Conservation (phyloP, 1,140 invertebrate genomes). For the Achatina immaculata region DNA sequence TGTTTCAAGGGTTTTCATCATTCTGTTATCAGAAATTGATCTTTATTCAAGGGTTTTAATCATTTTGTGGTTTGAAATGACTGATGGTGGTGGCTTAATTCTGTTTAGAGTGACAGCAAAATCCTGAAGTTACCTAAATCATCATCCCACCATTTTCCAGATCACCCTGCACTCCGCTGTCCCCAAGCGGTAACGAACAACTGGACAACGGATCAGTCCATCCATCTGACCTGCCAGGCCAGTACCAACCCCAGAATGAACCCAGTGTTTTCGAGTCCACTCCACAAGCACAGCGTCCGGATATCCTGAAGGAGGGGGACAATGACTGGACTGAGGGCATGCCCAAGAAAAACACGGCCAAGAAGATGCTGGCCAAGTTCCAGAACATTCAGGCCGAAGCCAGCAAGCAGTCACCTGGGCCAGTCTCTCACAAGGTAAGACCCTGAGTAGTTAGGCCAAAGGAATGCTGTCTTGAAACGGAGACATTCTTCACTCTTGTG, state of each 20-base stretch:
- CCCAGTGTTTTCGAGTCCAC: conserved; percentile 57
- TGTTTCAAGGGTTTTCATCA: too few species aligned
- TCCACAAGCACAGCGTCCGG: conserved; percentile 48
- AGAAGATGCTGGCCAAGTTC: conserved; percentile 61
- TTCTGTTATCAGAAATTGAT: too few species aligned
- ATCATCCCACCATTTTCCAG: too few species aligned
- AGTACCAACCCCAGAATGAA: conserved; percentile 58
- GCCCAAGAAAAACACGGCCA: conserved; percentile 59
- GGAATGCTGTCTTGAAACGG: too few species aligned
- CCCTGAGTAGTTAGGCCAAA: too few species aligned
- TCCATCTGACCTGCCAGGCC: conserved; percentile 59
- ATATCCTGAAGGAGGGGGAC: conserved; percentile 57
- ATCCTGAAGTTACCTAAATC: too few species aligned
- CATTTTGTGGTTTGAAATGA: too few species aligned
- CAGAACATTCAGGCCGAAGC: conserved; percentile 60
- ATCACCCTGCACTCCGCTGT: conserved; percentile 40
- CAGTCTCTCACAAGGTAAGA: conserved; percentile 58
- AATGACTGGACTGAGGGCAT: conserved; percentile 57
- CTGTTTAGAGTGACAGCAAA: too few species aligned
- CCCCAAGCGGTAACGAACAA: conserved; percentile 49
- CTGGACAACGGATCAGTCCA: conserved; percentile 54
- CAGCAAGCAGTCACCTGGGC: conserved; percentile 51
- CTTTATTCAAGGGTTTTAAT: too few species aligned
- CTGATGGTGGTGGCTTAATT: too few species aligned
- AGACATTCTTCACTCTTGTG: too few species aligned